Evolutionary conservation across 2,888 invertebrate genomes (phyloP).

Genomic region (Drosophila greeni): DNA sequence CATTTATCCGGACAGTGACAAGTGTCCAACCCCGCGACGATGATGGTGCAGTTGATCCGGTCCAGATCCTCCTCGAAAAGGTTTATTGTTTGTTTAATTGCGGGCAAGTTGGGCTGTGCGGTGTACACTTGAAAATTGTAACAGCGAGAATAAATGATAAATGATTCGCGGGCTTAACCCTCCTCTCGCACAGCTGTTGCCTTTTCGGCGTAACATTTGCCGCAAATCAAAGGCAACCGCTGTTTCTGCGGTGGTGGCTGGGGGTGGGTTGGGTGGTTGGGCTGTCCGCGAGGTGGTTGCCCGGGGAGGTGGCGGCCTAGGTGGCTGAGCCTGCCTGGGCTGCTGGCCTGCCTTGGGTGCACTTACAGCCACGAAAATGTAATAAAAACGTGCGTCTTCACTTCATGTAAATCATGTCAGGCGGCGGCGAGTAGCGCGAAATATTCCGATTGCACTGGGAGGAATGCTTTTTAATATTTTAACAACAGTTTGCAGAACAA

Average conservation of each 20-base stretch:
- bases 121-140: slow-evolving; percentile 68
- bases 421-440: slow-evolving; percentile 66
- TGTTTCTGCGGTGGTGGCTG: slow-evolving; percentile 21
- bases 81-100: slow-evolving; percentile 71
- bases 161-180: slow-evolving; percentile 68
- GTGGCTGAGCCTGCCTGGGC: slow-evolving; percentile 12
- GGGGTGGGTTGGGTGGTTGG: slow-evolving; percentile 11
- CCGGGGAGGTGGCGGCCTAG: slow-evolving; percentile 21
- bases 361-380: slow-evolving; percentile 72
- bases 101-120: slow-evolving; percentile 56
- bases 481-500: background rate
- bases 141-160: slow-evolving; percentile 71
- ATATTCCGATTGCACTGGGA: slow-evolving; percentile 44
- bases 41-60: slow-evolving; percentile 18
- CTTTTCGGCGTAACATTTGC: slow-evolving; percentile 66
- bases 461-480: background rate
- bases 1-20: slow-evolving; percentile 72
- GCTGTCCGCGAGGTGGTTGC: slow-evolving; percentile 12
- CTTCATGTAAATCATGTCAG: slow-evolving; percentile 77
- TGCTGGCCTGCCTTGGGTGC: slow-evolving; percentile 44
- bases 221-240: slow-evolving; percentile 54
- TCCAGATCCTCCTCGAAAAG: slow-evolving; percentile 23
- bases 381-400: slow-evolving; percentile 75
- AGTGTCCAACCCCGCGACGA: slow-evolving; percentile 50
- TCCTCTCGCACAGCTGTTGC: slow-evolving; percentile 66